phyloP scores from a whole-genome alignment of 2,797 vertebrate genomes.

The Pangasius krempfi region DNA sequence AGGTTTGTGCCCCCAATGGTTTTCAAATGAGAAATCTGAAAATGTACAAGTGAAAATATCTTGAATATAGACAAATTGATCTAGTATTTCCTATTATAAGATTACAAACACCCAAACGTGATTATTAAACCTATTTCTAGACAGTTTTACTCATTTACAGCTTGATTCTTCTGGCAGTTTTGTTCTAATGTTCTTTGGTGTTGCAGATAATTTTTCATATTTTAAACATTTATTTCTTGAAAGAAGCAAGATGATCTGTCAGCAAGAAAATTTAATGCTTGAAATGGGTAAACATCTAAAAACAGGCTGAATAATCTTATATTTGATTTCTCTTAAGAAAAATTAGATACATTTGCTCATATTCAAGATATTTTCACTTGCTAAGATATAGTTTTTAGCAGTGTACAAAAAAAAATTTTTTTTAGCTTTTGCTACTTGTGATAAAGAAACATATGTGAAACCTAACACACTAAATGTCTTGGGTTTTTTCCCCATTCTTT shows the following conservation, averaged over 20 bases:
- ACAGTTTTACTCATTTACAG: neutral
- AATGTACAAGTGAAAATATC: neutral
- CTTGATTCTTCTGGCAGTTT: neutral
- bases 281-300: neutral
- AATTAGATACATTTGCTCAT: neutral
- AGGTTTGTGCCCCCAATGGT: neutral
- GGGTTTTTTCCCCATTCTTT: neutral
- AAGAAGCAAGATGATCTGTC: neutral
- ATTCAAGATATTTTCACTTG: neutral
- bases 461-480: neutral
- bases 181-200: neutral
- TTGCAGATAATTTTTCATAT: neutral
- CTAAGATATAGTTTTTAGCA: neutral
- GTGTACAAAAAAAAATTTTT: neutral
- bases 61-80: neutral
- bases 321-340: neutral
- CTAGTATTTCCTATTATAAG: neutral
- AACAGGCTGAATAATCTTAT: neutral
- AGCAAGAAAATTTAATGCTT: neutral
- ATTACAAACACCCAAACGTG: neutral
- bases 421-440: neutral
- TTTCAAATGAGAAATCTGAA: neutral
- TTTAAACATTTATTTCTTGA: neutral
- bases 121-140: neutral
- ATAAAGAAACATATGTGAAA: neutral